These are phyloP conservation scores for Bothrops alternatus DNA, from an alignment of 2,797 vertebrate genomes.

Conservation along the genomic window DNA sequence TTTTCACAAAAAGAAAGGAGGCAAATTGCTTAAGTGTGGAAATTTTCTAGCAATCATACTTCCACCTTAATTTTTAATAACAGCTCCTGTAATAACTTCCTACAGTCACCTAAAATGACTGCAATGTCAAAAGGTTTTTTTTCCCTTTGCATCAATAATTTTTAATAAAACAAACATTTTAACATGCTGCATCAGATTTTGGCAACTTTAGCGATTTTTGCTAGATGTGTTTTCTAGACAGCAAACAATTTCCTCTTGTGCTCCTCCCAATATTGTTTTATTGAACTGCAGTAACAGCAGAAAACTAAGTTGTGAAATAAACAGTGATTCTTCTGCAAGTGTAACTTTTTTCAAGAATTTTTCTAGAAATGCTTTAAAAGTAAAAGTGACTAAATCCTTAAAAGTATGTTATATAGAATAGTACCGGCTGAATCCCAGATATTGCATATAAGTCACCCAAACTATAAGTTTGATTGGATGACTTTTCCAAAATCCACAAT, in stretches of 20 bases:
- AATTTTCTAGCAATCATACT: constrained; percentile 50
- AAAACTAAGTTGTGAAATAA: constrained; percentile 59
- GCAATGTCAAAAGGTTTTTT: constrained; percentile 71
- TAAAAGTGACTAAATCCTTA: constrained; percentile 38
- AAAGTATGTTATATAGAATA: constrained; percentile 2
- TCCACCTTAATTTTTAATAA: constrained; percentile 39
- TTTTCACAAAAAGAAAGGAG: background rate
- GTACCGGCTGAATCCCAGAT: background rate
- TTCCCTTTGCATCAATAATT: constrained; percentile 75
- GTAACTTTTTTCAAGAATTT: constrained; percentile 52
- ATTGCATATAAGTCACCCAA: background rate
- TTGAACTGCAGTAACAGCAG: constrained; percentile 35
- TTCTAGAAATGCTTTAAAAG: constrained; percentile 53
- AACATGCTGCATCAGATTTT: constrained; percentile 75
- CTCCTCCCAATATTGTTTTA: constrained; percentile 55
- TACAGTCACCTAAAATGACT: constrained; percentile 70
- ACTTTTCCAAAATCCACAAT: background rate
- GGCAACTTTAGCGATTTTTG: constrained; percentile 68
- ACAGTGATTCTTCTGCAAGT: constrained; percentile 47
- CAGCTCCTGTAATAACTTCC: constrained; percentile 63
- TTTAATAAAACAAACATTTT: constrained; percentile 78
- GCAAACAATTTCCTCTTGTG: constrained; percentile 64
- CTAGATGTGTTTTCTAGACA: constrained; percentile 75
- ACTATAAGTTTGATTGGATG: background rate
- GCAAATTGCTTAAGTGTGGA: constrained; percentile 47